Evolutionary conservation across 2,113 vertebrate genomes (phyloP).

Genomic region (Puntigrus tetrazona): DNA sequence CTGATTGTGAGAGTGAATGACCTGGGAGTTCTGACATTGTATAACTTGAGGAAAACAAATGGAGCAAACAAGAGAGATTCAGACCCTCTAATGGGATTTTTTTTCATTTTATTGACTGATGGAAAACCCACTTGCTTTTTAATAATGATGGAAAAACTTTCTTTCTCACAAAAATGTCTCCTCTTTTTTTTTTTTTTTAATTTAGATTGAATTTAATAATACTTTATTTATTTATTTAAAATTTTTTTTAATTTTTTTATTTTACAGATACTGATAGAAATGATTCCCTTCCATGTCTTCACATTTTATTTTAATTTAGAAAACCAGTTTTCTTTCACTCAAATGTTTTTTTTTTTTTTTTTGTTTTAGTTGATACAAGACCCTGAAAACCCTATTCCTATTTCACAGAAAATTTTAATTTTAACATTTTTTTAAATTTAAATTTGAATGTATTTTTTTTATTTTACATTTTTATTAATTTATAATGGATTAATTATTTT

Average conservation of each 20-base stretch:
- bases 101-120: too few species aligned
- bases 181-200: background rate
- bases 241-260: background rate
- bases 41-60: conserved; percentile 45
- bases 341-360: background rate
- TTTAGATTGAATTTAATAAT: background rate
- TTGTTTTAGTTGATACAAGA: background rate
- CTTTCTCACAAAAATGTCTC: too few species aligned
- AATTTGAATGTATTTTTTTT: too few species aligned
- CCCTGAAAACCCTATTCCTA: too few species aligned
- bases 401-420: too few species aligned
- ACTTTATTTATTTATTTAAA: too few species aligned
- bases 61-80: conserved; percentile 23
- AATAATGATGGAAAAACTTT: too few species aligned
- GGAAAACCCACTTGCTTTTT: too few species aligned
- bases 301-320: background rate
- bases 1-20: conserved; percentile 38
- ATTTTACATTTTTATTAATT: background rate
- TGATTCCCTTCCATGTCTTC: background rate
- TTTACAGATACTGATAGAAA: background rate
- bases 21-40: conserved; percentile 24
- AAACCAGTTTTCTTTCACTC: too few species aligned
- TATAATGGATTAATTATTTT: too few species aligned
- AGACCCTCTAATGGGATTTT: background rate
- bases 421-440: too few species aligned